Evolutionary conservation across 2,888 invertebrate genomes (phyloP), one percentile per base, ranked within the genome.

Genomic region (Crioceris asparagi): DNA sequence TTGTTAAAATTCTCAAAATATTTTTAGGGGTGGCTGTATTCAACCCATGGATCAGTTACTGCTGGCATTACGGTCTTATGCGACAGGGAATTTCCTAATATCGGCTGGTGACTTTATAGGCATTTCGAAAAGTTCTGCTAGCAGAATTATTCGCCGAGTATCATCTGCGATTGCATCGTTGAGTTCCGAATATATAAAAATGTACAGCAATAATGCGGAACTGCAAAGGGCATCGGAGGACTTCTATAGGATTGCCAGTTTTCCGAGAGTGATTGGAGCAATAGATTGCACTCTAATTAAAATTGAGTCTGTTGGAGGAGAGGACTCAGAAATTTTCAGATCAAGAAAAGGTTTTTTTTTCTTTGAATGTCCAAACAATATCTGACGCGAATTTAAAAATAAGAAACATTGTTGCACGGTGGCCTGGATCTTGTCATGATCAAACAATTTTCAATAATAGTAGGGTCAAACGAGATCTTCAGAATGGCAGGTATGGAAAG

Each of bases 401-500:
- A 18, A 17, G 18, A 18, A 11, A 19, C n/a, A 32, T 32, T 4
- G 17, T 18, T 10, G 19, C 19, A 4, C 17, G 19, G 2, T 18
- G 19, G 18, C 32, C 32, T 11, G 32, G 32, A 17, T 16, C 18
- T 18, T 8, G 18, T 10, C 17, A 32, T 32, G 19, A 32, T 12
- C 17, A 11, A 7, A 18, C 19, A 3, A 19, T 32, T 10, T 32
- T 32, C 12, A 11, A 6, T 3, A 16, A 18, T 18, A 11, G 11
- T 3, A n/a, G 14, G 7, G 3, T 32, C n/a, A 4, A 11, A n/a
- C 17, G 14, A 8, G 4, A 18, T 8, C 19, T 49, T 41, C 43
- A 47, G 40, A 32, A 23, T n/a, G 42, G 43, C 17, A 36, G 39
- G 25, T 42, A 45, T 26, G 35, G 23, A 6, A 37, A 46, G 34